Percentiles rank a stretch among this genome's conserved stretches.
These are phyloP conservation scores for Drosophila paulistorum DNA, from an alignment of 1,140 invertebrate genomes.

Conservation along the genomic window DNA sequence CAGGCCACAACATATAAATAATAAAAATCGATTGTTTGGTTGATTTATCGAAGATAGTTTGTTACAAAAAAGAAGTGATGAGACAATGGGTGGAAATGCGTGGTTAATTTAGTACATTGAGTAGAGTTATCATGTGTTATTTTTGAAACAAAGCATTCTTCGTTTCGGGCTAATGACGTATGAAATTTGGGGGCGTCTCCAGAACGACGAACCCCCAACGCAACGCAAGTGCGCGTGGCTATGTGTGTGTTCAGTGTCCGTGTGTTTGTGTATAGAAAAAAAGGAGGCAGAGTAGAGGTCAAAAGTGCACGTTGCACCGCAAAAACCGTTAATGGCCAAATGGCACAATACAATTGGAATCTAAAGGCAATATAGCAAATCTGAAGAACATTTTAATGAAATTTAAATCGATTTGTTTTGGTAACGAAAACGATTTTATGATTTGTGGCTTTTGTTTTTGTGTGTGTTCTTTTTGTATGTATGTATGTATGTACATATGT, in stretches of 20 bases:
- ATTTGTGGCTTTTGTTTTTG: conserved; percentile 6
- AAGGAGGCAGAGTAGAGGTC: conserved; percentile 60
- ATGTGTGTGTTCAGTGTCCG: conserved; percentile 20
- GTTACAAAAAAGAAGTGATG: background rate
- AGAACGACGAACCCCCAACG: conserved; percentile 45
- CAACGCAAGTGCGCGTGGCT: conserved; percentile 18
- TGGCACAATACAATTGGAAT: background rate
- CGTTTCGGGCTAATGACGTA: conserved; percentile 2
- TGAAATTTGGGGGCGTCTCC: background rate
- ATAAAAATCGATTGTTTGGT: too few species aligned
- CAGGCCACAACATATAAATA: too few species aligned
- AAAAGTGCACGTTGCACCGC: conserved; percentile 62
- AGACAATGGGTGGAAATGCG: background rate
- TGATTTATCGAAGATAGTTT: conserved; percentile 8
- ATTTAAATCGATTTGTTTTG: background rate
- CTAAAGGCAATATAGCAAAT: conserved; percentile 24
- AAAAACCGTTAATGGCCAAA: conserved; percentile 14
- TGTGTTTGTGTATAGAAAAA: conserved; percentile 24
- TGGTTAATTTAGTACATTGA: background rate
- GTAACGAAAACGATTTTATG: conserved; percentile 6
- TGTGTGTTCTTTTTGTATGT: background rate
- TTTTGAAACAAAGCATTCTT: background rate
- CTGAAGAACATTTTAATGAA: conserved; percentile 13
- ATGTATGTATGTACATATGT: conserved; percentile 11
- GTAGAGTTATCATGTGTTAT: background rate